A percentile compares a stretch with the other conserved stretches of the same genome.
These are phyloP conservation scores for Schlechtendalia chinensis DNA, from an alignment of 1,140 invertebrate genomes.

Conservation along the genomic window DNA sequence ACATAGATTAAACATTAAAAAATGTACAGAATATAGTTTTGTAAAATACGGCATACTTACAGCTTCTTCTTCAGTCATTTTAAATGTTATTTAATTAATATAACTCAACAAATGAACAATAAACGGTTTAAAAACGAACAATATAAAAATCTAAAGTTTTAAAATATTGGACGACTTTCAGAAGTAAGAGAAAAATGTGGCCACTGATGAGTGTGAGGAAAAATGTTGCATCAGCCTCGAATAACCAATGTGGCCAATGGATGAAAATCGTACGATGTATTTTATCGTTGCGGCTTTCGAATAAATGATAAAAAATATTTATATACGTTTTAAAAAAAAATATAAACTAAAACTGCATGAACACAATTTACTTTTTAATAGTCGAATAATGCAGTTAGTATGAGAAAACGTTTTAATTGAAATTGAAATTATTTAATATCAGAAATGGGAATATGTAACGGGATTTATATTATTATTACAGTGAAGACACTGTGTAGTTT, in stretches of 20 bases:
- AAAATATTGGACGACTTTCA: background rate
- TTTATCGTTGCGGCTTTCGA: constrained; percentile 4
- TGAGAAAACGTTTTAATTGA: background rate
- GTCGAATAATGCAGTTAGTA: background rate
- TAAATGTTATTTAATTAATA: constrained; percentile 3
- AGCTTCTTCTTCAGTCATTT: constrained; percentile 55
- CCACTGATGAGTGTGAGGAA: background rate
- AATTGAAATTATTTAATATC: background rate
- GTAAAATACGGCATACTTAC: constrained; percentile 51
- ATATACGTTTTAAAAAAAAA: background rate
- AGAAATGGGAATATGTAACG: background rate
- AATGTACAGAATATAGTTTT: background rate
- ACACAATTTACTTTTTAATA: background rate
- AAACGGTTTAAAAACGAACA: background rate
- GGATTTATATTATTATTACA: background rate
- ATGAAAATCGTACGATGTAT: constrained; percentile 9
- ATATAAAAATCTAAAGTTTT: background rate
- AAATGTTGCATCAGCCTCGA: constrained; percentile 42
- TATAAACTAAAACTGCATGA: background rate
- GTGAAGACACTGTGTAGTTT: background rate
- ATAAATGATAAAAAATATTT: background rate
- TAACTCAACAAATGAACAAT: background rate
- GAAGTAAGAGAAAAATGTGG: constrained; percentile 10
- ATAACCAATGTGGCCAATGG: constrained; percentile 42
- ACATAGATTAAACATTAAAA: background rate